Evolutionary conservation across 2,113 vertebrate genomes (phyloP), one percentile per base, ranked within the genome.

Genomic region (Etia nguti): DNA sequence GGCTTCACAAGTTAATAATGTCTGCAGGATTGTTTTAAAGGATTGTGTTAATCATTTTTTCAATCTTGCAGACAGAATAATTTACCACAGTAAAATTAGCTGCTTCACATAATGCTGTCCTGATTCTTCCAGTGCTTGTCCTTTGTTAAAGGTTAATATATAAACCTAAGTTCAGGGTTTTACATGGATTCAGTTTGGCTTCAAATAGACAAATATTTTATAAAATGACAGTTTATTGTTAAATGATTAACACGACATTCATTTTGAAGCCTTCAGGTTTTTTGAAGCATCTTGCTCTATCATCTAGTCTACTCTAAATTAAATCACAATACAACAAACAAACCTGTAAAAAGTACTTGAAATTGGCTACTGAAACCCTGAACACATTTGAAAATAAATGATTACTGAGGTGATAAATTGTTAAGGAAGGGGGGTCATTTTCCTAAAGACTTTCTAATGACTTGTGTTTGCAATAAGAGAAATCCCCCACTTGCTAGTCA

Each of bases 221-320:
- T 26, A 73, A 73, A 48, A 16, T 48, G 13, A 73, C 0, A 0
- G 9, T 29, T 16, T 70, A 43, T 24, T 73, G 38, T 29, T 20
- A 75, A 48, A 75, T 48, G 0, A 73, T 18, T 26, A 26, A 26
- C 22, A 0, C 0, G 20, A 29, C 0, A 0, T 48, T 73, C 15
- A 70, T 43, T 73, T 4, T 73, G 68, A 46, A 48, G 68, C 46
- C 68, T 75, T 75, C 1, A 0, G 15, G 43, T 75, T 46, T 75
- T 48, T 48, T 75, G 12, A 70, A 26, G 38, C 3, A 26, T 43
- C 0, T 16, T 70, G 13, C 38, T 70, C 20, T 48, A 18, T 75
- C 15, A 29, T 20, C 15, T 29, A 15, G 2, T 75, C 43, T 29
- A 0, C 24, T 46, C 22, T 46, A 1, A 10, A 29, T 7, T 2